Conservation (phyloP, 2,113 vertebrate genomes). For the Hippocampus guttulatus region DNA sequence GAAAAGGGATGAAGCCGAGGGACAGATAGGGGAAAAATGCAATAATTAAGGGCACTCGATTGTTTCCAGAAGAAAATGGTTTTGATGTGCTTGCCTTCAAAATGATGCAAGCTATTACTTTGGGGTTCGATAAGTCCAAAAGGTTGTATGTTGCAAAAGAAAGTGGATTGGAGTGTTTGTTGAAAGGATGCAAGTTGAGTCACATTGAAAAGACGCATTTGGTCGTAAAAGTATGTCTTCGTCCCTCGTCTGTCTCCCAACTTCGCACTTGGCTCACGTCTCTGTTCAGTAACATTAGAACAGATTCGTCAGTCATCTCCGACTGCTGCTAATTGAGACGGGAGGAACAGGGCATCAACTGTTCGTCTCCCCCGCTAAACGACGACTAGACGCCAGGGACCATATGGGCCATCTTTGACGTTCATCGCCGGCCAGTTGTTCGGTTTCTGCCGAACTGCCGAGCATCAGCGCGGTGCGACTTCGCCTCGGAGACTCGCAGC, state of each 20-base stretch:
- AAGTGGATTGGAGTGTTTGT: too few species aligned
- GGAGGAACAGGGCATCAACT: slow-evolving; percentile 22
- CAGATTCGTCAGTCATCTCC: slow-evolving; percentile 34
- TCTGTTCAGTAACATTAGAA: slow-evolving; percentile 28
- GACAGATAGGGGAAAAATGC: too few species aligned
- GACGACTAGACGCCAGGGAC: slow-evolving; percentile 43
- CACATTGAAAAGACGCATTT: too few species aligned
- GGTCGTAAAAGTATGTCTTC: too few species aligned
- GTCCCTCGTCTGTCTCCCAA: background rate
- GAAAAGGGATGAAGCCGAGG: too few species aligned
- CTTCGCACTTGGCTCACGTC: slow-evolving; percentile 13
- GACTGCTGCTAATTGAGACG: slow-evolving; percentile 47
- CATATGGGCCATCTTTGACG: slow-evolving; percentile 52
- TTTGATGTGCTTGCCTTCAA: too few species aligned
- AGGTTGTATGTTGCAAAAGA: too few species aligned
- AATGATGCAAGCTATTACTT: too few species aligned
- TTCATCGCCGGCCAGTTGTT: slow-evolving; percentile 55
- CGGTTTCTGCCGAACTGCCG: slow-evolving; percentile 53
- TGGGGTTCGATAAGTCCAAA: too few species aligned
- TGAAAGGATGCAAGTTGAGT: too few species aligned
- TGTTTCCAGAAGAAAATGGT: too few species aligned
- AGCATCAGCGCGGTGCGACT: slow-evolving; percentile 46
- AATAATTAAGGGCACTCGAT: too few species aligned
- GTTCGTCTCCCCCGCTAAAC: slow-evolving; percentile 32
- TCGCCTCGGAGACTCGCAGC: slow-evolving; percentile 43